These are phyloP conservation scores for Oopsacas minuta DNA, from an alignment of 37 sponge, comb jelly and placozoan species.

Conservation along the genomic window DNA sequence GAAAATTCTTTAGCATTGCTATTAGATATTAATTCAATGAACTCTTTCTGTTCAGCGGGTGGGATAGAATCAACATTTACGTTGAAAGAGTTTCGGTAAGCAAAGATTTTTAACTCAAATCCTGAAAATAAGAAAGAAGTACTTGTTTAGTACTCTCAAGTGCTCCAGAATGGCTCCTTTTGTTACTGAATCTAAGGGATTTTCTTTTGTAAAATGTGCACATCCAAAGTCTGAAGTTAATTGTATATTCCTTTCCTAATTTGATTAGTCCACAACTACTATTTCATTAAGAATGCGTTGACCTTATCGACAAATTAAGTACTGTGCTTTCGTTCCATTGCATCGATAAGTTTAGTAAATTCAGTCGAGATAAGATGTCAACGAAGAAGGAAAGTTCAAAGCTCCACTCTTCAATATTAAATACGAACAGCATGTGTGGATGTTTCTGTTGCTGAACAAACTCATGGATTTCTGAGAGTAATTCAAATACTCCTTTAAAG, in stretches of 20 bases:
- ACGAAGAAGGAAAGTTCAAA: conserved; percentile 2
- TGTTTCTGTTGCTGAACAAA: not conserved
- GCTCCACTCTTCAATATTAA: not conserved
- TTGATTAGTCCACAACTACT: conserved; percentile 8
- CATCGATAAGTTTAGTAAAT: conserved; percentile 1
- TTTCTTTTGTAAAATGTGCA: not conserved
- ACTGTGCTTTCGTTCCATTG: not conserved
- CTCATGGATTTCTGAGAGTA: not conserved
- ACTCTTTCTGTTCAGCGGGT: not conserved
- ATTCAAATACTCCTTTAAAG: conserved; percentile 10
- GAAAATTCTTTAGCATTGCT: conserved; percentile 15
- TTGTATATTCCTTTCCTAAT: conserved; percentile 6
- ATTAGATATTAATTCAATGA: conserved; percentile 6
- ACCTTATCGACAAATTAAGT: conserved; percentile 7
- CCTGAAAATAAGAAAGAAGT: not conserved
- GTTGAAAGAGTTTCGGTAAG: conserved; percentile 3
- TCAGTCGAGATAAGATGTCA: not conserved
- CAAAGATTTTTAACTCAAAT: not conserved
- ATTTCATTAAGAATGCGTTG: conserved; percentile 17
- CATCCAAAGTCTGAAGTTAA: conserved; percentile 8
- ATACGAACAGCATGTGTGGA: not conserved
- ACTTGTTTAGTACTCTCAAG: conserved; percentile 16
- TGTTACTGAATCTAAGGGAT: not conserved
- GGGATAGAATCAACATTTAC: conserved; percentile 7
- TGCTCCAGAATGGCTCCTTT: conserved; percentile 10